Percentiles rank a stretch among this genome's conserved stretches.
Evolutionary conservation across 2,113 vertebrate genomes (phyloP).

Genomic region (Pelvicachromis taeniatus): DNA sequence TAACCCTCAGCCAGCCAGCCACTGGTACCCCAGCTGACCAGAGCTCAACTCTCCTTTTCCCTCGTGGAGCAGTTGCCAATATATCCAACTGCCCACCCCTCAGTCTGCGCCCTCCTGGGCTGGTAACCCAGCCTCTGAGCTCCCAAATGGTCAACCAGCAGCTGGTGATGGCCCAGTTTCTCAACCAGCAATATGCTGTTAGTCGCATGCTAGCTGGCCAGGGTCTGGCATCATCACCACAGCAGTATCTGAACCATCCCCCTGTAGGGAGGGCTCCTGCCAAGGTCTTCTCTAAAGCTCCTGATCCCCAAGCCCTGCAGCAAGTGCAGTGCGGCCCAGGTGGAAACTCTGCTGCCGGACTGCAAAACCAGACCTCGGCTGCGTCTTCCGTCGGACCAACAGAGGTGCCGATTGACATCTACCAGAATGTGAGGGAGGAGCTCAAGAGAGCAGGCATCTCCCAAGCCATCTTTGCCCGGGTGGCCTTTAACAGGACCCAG

Average conservation of each 20-base stretch:
- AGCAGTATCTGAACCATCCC: conserved; percentile 98
- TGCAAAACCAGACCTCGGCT: conserved; percentile 28
- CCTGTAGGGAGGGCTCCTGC: conserved; percentile 76
- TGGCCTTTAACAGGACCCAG: conserved; percentile 99
- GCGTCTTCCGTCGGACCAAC: conserved; percentile 34
- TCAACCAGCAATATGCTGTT: conserved; percentile 98
- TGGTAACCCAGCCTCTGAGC: conserved; percentile 91
- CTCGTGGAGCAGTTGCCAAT: conserved; percentile 81
- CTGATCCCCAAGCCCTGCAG: conserved; percentile 87
- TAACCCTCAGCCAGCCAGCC: conserved; percentile 84
- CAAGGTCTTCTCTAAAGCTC: conserved; percentile 87
- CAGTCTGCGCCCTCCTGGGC: conserved; percentile 83
- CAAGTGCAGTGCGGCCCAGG: conserved; percentile 44
- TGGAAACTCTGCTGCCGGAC: not conserved
- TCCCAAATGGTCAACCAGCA: conserved; percentile 96
- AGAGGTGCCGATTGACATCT: conserved; percentile 93
- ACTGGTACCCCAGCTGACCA: conserved; percentile 87
- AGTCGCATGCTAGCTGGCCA: conserved; percentile 96
- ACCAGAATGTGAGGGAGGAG: conserved; percentile 97
- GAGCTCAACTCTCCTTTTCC: conserved; percentile 78
- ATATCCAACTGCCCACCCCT: conserved; percentile 79
- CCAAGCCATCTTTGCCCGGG: conserved; percentile 97
- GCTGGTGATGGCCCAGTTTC: conserved; percentile 95
- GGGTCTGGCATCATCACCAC: conserved; percentile 80
- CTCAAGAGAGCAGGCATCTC: conserved; percentile 98